Base-by-base conservation (phyloP, 2,888 invertebrate genomes). In the Xanthostigma xanthostigma region DNA sequence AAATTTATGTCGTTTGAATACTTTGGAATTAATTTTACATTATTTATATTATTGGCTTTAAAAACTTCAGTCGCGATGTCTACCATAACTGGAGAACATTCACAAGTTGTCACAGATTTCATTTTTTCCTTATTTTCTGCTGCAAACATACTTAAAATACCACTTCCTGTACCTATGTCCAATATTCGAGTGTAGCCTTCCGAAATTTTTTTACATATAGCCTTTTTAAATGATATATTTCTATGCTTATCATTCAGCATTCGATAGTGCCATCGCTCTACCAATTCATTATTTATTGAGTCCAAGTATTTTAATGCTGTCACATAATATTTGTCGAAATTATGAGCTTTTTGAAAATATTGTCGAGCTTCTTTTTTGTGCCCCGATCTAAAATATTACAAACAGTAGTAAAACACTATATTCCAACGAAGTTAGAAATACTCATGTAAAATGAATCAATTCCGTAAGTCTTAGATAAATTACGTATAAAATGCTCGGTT, bases 201-300 rank as follows among this genome's bases (percentile, higher is more conserved):
- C 5, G 64, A 61, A 2, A 83, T 62, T 51, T 69, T 72, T 48
- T 71, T 67, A 13, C 60, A 58, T 51, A 89, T 80, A 1, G 86
- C 87, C 46, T 66, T 61, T 47, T 69, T 67, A 60, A 79, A 90
- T 1, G 78, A 73, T 49, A 70, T 62, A 65, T 90, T 89, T 41
- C 89, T 70, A 13, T 64, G 61, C 50, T 64, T 68, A 61, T 89
- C 88, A 67, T 89, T 90, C 33, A 89, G 64, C 88, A 89, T 89
- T 50, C 81, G 69, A 63, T 80, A 88, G 63, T 89, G 88, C 88
- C 89, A 89, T 45, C 86, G 67, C 51, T 84, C 82, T 41, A 88
- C 74, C 50, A 83, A 66, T 53, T 78, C 66, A 62, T 81, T 80
- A 57, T 78, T 79, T 1, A 81, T 67, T 53, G 80, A 79, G 60